These are phyloP conservation scores for Rhagologus leucostigma DNA, from an alignment of 2,113 vertebrate species.

Conservation along the genomic window DNA sequence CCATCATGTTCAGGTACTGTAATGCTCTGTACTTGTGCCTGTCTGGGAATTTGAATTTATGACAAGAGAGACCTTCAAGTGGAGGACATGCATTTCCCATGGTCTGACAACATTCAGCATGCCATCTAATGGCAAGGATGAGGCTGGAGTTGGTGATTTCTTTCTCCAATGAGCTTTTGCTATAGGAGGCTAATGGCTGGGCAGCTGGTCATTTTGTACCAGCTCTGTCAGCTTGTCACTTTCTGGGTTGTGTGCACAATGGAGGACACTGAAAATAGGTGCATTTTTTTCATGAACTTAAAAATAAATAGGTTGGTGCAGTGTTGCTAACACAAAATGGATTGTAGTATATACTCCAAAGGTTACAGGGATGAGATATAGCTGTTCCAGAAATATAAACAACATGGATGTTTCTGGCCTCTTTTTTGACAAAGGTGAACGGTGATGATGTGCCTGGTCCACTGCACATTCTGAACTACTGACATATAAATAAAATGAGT, in stretches of 20 bases:
- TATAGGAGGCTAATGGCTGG: background rate
- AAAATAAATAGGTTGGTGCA: constrained; percentile 5
- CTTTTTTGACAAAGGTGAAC: constrained; percentile 52
- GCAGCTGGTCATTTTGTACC: background rate
- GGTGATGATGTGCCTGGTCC: constrained; percentile 45
- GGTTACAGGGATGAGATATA: constrained; percentile 34
- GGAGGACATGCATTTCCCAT: accelerated
- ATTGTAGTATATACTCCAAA: constrained; percentile 35
- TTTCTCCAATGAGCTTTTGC: background rate
- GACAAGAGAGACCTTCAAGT: background rate
- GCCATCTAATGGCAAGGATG: background rate
- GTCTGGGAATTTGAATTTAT: background rate
- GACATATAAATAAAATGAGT: constrained; percentile 57
- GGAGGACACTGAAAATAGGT: constrained; percentile 12
- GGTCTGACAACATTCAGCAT: background rate
- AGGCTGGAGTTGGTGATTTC: background rate
- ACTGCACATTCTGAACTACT: constrained; percentile 47
- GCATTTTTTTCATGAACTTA: constrained; percentile 38
- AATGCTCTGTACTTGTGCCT: background rate
- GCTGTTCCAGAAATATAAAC: constrained; percentile 9
- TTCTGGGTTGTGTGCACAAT: background rate
- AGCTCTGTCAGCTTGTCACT: constrained; percentile 1
- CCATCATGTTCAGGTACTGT: accelerated
- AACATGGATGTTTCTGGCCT: background rate
- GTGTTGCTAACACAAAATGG: constrained; percentile 36